Conservation (phyloP, 2,113 vertebrate genomes). For the Osmerus mordax region DNA sequence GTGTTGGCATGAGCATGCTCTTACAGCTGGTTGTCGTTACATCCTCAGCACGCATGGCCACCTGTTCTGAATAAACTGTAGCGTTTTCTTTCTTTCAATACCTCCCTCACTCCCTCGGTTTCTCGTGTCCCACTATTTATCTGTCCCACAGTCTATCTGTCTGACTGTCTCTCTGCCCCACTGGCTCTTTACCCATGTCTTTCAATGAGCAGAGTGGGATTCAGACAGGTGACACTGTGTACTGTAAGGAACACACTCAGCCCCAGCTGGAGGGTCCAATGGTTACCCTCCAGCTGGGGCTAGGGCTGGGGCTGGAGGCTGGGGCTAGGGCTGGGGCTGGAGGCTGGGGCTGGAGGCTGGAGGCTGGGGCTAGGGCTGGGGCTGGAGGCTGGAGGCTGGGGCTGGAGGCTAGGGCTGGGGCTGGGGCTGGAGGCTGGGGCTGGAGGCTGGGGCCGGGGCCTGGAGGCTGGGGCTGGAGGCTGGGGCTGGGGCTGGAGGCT, state of each 20-base stretch:
- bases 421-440: conserved; percentile 10
- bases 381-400: too few relatives aligned
- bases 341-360: too few relatives aligned
- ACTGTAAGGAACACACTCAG: not conserved
- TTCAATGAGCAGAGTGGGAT: not conserved
- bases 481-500: too few relatives aligned
- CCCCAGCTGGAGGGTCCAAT: too few relatives aligned
- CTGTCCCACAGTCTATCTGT: not conserved
- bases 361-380: too few relatives aligned
- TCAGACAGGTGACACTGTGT: not conserved
- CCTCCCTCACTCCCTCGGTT: not conserved
- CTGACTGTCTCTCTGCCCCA: not conserved
- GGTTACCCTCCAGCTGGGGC: too few relatives aligned
- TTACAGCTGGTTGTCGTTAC: conserved; percentile 66
- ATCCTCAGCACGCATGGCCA: conserved; percentile 57
- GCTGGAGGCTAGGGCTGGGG: too few relatives aligned
- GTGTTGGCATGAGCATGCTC: conserved; percentile 7
- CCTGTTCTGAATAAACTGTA: conserved; percentile 65
- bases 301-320: conserved; percentile 13
- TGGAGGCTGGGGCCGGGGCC: not conserved
- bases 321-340: not conserved
- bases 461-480: too few relatives aligned
- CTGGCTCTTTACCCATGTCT: not conserved
- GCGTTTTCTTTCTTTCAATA: conserved; percentile 20
- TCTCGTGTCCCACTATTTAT: not conserved